Evolutionary conservation across 2,888 invertebrate genomes (phyloP).

Genomic region (Pogonocherus hispidulus): DNA sequence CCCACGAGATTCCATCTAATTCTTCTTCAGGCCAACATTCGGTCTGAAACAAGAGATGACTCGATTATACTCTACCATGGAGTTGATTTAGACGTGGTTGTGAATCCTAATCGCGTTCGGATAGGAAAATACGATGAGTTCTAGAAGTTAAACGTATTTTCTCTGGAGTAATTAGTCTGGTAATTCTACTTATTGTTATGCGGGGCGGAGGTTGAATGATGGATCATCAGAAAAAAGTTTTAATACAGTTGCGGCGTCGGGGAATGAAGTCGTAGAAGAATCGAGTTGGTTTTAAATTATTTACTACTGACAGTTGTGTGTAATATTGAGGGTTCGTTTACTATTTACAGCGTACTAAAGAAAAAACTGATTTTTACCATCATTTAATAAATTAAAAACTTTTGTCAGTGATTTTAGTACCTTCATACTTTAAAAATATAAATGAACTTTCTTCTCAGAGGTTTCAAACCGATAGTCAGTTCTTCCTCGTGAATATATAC

Average conservation of each 20-base stretch:
- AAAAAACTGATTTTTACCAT: too few species aligned
- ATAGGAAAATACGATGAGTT: not conserved
- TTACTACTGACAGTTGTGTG: too few species aligned
- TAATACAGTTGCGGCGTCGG: not conserved
- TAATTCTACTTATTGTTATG: not conserved
- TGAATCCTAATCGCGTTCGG: not conserved
- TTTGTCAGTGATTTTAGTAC: too few species aligned
- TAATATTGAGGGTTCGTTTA: too few species aligned
- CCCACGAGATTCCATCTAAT: constrained; percentile 20
- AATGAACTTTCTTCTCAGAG: too few species aligned
- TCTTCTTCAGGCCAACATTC: not conserved
- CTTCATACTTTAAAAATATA: too few species aligned
- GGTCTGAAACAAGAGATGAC: constrained; percentile 43
- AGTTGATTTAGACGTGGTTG: not conserved
- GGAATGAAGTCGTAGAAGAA: not conserved
- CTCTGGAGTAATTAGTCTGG: not conserved
- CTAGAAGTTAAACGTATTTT: constrained; percentile 9
- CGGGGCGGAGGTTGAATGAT: not conserved
- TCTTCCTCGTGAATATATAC: too few species aligned
- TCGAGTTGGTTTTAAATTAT: not conserved
- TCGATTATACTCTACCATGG: constrained; percentile 39
- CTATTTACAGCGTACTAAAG: too few species aligned
- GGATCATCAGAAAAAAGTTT: constrained; percentile 12
- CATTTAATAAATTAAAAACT: too few species aligned
- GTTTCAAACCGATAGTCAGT: too few species aligned